Conservation (phyloP, 2,113 vertebrate genomes). For the Megaleporinus macrocephalus region DNA sequence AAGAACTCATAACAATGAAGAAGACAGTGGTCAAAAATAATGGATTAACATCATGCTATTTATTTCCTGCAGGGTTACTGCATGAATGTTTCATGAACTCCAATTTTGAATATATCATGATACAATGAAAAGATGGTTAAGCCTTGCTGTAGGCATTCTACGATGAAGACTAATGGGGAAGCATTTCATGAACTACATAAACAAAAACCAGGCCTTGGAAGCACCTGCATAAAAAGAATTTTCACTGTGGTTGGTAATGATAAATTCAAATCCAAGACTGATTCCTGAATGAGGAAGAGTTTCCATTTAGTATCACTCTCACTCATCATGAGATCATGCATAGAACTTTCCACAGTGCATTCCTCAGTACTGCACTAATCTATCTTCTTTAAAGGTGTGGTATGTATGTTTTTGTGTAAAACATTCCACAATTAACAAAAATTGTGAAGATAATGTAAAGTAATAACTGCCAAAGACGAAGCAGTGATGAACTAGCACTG, state of each 20-base stretch:
- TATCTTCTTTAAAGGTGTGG: no score
- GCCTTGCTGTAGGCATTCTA: conserved; percentile 1
- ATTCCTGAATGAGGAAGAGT: background rate
- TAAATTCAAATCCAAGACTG: background rate
- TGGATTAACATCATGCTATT: conserved; percentile 33
- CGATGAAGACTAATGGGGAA: conserved; percentile 10
- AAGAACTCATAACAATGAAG: conserved; percentile 5
- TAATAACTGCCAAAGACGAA: no score
- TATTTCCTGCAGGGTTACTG: conserved; percentile 26
- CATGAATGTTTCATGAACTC: conserved; percentile 24
- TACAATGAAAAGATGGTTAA: conserved; percentile 7
- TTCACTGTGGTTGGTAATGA: background rate
- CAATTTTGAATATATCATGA: conserved; percentile 13
- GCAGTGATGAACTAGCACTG: no score
- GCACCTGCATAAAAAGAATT: no score
- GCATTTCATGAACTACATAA: background rate
- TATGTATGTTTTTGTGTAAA: no score
- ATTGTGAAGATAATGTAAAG: no score
- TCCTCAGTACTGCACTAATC: no score
- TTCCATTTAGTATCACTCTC: background rate
- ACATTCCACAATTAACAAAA: no score
- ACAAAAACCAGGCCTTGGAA: no score
- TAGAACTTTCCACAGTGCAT: no score
- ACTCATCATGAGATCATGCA: background rate
- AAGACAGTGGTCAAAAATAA: conserved; percentile 30